These are phyloP conservation scores for Drosophila pallidifrons DNA, from an alignment of 1,140 invertebrate genomes.

Conservation along the genomic window DNA sequence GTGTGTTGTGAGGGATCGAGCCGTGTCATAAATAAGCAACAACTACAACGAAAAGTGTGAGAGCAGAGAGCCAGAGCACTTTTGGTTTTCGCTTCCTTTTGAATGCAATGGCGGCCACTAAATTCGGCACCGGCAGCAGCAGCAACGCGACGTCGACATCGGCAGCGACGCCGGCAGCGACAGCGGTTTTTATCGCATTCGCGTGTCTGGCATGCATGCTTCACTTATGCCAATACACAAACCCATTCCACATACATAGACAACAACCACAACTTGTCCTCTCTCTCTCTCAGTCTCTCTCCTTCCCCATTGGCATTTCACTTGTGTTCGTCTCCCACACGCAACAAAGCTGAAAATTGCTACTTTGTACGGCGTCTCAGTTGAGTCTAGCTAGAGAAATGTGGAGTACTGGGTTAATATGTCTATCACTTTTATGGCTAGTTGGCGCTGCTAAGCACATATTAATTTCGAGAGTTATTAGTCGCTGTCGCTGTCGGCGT, in stretches of 20 bases:
- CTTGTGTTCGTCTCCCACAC: conserved; percentile 35
- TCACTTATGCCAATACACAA: conserved; percentile 56
- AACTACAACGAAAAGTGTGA: conserved; percentile 8
- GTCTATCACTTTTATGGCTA: conserved; percentile 79
- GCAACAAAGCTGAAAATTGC: conserved; percentile 80
- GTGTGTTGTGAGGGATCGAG: conserved; percentile 27
- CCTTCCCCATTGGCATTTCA: conserved; percentile 24
- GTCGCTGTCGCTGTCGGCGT: neutral
- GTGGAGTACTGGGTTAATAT: conserved; percentile 80
- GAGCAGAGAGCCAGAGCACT: conserved; percentile 5
- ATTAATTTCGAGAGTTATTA: conserved; percentile 45
- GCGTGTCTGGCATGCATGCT: conserved; percentile 78
- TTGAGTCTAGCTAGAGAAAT: conserved; percentile 47
- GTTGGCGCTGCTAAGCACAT: conserved; percentile 65
- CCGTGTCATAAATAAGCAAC: conserved; percentile 65
- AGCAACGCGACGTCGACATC: conserved; percentile 20
- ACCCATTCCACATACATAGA: neutral
- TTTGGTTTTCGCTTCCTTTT: conserved; percentile 30
- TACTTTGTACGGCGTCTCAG: conserved; percentile 63
- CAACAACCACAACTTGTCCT: conserved; percentile 10
- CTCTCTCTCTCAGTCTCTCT: neutral
- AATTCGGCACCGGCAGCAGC: conserved; percentile 52
- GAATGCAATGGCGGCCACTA: conserved; percentile 57
- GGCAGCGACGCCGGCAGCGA: conserved; percentile 29
- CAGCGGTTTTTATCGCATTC: conserved; percentile 73